Percentiles rank a stretch among this genome's conserved stretches.
These are phyloP conservation scores for Dendronephthya gigantea DNA, from an alignment of 64 coral and sea anemone species.

Conservation along the genomic window DNA sequence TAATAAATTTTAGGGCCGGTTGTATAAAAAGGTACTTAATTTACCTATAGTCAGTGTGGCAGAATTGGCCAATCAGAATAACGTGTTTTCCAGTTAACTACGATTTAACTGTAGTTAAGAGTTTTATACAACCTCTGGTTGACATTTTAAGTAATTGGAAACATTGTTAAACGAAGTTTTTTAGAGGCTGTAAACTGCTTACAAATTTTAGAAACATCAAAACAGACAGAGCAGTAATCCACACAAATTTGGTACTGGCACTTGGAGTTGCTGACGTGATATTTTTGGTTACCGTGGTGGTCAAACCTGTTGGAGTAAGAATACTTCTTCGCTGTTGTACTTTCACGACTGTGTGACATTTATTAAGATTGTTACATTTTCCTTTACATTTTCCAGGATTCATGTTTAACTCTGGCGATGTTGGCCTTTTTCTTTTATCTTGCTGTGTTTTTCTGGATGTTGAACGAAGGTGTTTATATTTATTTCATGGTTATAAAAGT, in stretches of 20 bases:
- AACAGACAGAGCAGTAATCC: slow-evolving; percentile 6
- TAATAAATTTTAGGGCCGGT: too few species aligned
- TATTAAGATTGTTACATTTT: neutral
- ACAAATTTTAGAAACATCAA: neutral
- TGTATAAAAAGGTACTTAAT: too few species aligned
- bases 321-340: neutral
- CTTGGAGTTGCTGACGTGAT: slow-evolving; percentile 1
- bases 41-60: too few species aligned
- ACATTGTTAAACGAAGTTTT: too few species aligned
- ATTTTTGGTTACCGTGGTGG: neutral
- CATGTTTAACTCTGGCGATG: neutral
- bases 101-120: too few species aligned
- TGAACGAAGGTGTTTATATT: slow-evolving; percentile 5
- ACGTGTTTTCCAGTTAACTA: too few species aligned
- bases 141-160: too few species aligned
- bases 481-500: slow-evolving; percentile 10
- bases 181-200: too few species aligned
- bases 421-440: neutral
- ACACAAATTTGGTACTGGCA: neutral
- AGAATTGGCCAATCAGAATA: too few species aligned
- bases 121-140: too few species aligned
- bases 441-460: slow-evolving; percentile 7
- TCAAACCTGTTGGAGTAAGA: neutral
- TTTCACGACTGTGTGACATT: neutral
- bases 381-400: neutral